Conservation (phyloP, 2,797 vertebrate species). For the Microcaecilia unicolor region DNA sequence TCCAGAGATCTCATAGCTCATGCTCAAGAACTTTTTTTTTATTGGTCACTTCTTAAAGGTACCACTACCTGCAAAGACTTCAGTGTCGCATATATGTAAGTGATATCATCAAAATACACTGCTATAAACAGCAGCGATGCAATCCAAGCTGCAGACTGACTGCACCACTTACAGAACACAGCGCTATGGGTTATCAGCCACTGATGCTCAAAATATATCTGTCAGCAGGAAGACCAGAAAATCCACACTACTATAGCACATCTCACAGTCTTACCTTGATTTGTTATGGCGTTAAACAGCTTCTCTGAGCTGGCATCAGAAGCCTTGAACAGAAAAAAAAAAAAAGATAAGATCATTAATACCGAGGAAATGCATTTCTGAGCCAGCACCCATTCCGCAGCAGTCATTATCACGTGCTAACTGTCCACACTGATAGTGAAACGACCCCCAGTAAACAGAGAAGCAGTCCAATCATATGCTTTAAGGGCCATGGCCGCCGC, state of each 20-base stretch:
- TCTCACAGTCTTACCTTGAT: slow-evolving; percentile 75
- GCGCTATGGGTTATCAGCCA: slow-evolving; percentile 26
- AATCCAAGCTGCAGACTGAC: slow-evolving; percentile 39
- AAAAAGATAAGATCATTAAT: slow-evolving; percentile 27
- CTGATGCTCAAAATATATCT: slow-evolving; percentile 25
- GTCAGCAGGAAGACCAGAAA: not conserved
- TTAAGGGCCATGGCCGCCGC: too few relatives aligned
- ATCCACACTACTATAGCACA: not conserved
- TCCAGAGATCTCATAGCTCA: slow-evolving; percentile 27
- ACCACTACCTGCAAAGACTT: too few relatives aligned
- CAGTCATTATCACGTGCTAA: too few relatives aligned
- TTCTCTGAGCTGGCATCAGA: slow-evolving; percentile 93
- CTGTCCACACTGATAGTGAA: too few relatives aligned
- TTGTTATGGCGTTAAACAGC: slow-evolving; percentile 84
- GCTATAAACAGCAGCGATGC: slow-evolving; percentile 28
- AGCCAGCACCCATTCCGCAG: too few relatives aligned
- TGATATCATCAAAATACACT: too few relatives aligned
- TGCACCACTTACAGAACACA: slow-evolving; percentile 16
- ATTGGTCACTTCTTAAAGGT: too few relatives aligned
- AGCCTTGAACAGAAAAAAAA: slow-evolving; percentile 57
- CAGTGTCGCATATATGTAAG: slow-evolving; percentile 25
- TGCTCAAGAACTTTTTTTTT: too few relatives aligned
- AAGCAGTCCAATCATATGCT: not conserved
- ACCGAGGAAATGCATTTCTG: too few relatives aligned
- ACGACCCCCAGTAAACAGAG: not conserved